Evolutionary conservation across 53 echinoderm and acorn worm species (phyloP).

Genomic region (Stichopus horrens): DNA sequence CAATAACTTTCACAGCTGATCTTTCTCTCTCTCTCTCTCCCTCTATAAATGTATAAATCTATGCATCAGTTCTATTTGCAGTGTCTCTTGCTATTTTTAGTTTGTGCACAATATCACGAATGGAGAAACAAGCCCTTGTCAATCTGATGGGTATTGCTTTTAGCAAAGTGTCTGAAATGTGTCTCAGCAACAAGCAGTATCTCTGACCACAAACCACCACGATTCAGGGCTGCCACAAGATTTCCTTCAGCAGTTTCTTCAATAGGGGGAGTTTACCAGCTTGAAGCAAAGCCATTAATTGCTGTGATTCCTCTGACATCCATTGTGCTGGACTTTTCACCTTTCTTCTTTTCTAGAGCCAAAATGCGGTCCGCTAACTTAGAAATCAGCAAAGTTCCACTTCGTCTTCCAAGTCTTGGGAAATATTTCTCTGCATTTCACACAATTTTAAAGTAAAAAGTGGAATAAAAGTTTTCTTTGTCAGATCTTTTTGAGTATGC

Average conservation of each 20-base stretch:
- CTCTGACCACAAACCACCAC: slow-evolving; percentile 29
- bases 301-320: not conserved
- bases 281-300: slow-evolving; percentile 16
- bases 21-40: too few relatives aligned
- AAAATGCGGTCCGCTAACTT: slow-evolving; percentile 4
- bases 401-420: slow-evolving; percentile 8
- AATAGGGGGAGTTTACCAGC: not conserved
- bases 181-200: slow-evolving; percentile 20
- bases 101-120: slow-evolving; percentile 22
- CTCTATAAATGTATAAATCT: too few relatives aligned
- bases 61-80: not conserved
- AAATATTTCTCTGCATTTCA: not conserved
- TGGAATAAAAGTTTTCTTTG: slow-evolving; percentile 19
- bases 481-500: slow-evolving; percentile 12
- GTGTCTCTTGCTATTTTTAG: slow-evolving; percentile 14
- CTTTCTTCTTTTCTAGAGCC: slow-evolving; percentile 2
- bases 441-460: not conserved
- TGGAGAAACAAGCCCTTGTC: not conserved
- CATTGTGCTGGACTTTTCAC: not conserved
- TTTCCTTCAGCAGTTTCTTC: not conserved
- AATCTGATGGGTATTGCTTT: not conserved
- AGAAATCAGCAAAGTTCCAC: not conserved
- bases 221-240: slow-evolving; percentile 23
- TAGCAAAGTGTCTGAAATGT: slow-evolving; percentile 4
- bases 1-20: too few relatives aligned